Base-by-base conservation (phyloP, 2,797 vertebrate species). In the Dallia pectoralis region DNA sequence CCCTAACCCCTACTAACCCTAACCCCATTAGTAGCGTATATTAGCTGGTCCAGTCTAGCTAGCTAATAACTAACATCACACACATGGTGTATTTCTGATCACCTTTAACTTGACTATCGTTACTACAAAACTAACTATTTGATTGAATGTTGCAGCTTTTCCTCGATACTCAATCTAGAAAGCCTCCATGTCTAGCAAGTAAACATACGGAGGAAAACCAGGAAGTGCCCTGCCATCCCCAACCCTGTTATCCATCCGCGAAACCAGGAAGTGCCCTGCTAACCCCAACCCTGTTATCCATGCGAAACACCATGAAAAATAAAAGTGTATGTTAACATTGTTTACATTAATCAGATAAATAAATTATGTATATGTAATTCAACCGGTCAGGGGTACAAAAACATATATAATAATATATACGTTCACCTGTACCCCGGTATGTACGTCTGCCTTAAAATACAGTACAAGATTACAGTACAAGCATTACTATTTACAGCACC, bases 221-320 rank as follows among this genome's bases (percentile, higher is more conserved):
- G 91, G 91, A 91, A 91, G 89, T 90, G 0, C 12, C 48, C 64
- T 66, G 62, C 29, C n/a, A n/a, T n/a, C n/a, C n/a, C n/a, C n/a
- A n/a, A n/a, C n/a, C n/a, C n/a, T n/a, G n/a, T n/a, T n/a, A n/a
- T n/a, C n/a, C n/a, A n/a, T n/a, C n/a, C n/a, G n/a, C n/a, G n/a
- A 16, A 82, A 90, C 84, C 85, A 89, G 91, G 91, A 91, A 91
- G 89, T 90, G 0, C 12, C 48, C 64, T 66, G 62, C 29, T n/a
- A n/a, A n/a, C n/a, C n/a, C n/a, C n/a, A n/a, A n/a, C n/a, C n/a
- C n/a, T n/a, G n/a, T n/a, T 30, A 66, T 53, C 36, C 53, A 62
- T 74, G 72, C 36, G 40, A 53, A 62, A 44, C n/a, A 25, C 32
- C 40, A 44, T 44, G 14, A 44, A 44, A 11, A 44, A 1, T 44